phyloP scores from a whole-genome alignment of 2,113 vertebrate species.

The Chionis minor region DNA sequence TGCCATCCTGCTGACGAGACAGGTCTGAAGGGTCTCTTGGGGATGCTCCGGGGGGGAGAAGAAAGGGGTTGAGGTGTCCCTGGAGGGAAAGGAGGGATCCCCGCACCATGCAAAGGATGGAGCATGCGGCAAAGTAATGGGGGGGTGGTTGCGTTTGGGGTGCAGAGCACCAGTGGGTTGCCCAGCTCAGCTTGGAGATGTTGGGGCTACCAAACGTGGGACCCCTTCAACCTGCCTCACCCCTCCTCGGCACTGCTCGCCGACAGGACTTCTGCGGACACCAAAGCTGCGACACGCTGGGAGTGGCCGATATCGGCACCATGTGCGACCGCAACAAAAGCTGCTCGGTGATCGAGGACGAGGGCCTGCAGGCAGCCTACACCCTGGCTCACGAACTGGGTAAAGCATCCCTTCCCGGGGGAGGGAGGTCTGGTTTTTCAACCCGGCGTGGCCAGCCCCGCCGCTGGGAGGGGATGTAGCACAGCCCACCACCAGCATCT shows the following conservation, averaged over 20 bases:
- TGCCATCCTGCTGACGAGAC: slow-evolving; percentile 91
- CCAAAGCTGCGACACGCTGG: slow-evolving; percentile 90
- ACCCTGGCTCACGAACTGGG: slow-evolving; percentile 94
- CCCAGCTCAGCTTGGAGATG: background rate
- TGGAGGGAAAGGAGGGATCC: background rate
- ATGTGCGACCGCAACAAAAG: slow-evolving; percentile 95
- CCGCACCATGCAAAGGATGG: accelerated
- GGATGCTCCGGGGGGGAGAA: accelerated
- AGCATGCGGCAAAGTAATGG: background rate
- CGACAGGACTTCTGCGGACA: slow-evolving; percentile 91
- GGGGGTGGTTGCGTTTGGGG: background rate
- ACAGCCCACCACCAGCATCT: background rate
- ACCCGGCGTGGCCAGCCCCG: accelerated
- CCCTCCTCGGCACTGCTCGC: background rate
- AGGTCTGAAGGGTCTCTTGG: slow-evolving; percentile 73
- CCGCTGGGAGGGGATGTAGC: background rate
- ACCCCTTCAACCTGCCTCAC: background rate
- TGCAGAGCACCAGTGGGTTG: background rate
- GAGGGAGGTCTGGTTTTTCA: background rate
- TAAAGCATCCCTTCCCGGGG: slow-evolving; percentile 5
- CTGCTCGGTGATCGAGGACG: slow-evolving; percentile 94
- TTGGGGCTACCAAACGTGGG: accelerated
- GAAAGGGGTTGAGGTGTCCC: accelerated
- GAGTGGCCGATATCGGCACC: slow-evolving; percentile 90
- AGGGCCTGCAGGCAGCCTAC: slow-evolving; percentile 92